These are phyloP conservation scores for Leptinotarsa undecemlineata DNA, from an alignment of 1,140 invertebrate species.

Conservation along the genomic window DNA sequence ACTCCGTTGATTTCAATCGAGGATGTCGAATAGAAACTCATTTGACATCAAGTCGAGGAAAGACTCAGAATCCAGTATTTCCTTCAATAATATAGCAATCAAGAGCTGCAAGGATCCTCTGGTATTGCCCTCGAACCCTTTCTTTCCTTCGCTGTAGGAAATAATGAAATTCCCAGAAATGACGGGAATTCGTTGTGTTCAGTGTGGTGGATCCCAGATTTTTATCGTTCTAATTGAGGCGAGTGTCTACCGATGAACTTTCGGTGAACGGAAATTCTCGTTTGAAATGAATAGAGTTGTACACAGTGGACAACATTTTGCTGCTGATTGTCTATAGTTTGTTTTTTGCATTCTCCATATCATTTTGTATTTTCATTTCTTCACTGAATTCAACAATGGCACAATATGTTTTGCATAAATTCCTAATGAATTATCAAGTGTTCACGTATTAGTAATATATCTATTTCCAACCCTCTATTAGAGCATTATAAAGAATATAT, in stretches of 20 bases:
- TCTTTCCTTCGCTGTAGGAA: constrained; percentile 19
- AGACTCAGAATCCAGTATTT: constrained; percentile 7
- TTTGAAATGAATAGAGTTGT: neutral
- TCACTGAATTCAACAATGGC: no score
- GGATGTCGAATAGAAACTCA: neutral
- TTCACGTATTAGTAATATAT: no score
- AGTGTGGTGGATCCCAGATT: constrained; percentile 13
- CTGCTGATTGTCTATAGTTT: no score
- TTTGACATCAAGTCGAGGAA: constrained; percentile 2
- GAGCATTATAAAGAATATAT: no score
- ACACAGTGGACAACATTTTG: neutral
- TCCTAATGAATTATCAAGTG: no score
- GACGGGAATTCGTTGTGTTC: constrained; percentile 23
- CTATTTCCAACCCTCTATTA: no score
- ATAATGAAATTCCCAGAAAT: constrained; percentile 27
- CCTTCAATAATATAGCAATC: constrained; percentile 26
- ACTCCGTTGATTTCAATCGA: neutral
- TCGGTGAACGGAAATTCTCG: neutral
- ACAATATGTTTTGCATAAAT: no score
- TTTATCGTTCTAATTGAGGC: constrained; percentile 21
- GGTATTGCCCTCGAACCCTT: constrained; percentile 23
- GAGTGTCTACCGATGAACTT: neutral
- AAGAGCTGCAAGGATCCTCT: constrained; percentile 17
- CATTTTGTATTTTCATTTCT: no score
- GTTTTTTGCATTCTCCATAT: no score